These are phyloP conservation scores for Gasterosteus aculeatus DNA, from an alignment of 2,113 vertebrate species.

Conservation along the genomic window DNA sequence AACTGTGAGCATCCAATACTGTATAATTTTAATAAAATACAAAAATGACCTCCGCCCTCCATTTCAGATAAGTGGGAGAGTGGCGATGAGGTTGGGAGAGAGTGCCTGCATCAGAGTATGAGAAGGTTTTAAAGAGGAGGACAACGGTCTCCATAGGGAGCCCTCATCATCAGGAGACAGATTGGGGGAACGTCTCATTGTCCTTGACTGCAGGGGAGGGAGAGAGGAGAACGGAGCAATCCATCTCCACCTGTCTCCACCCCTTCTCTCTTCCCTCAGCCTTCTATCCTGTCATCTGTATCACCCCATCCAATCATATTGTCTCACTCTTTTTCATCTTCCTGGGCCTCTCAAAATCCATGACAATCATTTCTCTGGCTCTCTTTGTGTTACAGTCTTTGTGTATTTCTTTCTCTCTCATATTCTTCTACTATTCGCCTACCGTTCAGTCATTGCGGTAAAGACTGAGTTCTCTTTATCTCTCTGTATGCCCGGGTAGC, in stretches of 20 bases:
- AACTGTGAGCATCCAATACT: slow-evolving; percentile 21
- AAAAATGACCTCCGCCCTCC: background rate
- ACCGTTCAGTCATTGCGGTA: slow-evolving; percentile 4
- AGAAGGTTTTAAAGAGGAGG: slow-evolving; percentile 58
- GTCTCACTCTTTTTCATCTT: slow-evolving; percentile 32
- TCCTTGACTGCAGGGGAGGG: slow-evolving; percentile 71
- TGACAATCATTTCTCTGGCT: slow-evolving; percentile 2
- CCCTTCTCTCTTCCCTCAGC: slow-evolving; percentile 44
- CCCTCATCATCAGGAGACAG: slow-evolving; percentile 58
- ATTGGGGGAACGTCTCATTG: slow-evolving; percentile 65
- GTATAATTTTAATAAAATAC: slow-evolving; percentile 22
- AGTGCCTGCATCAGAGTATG: slow-evolving; percentile 26
- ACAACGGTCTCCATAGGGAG: slow-evolving; percentile 55
- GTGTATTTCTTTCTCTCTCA: background rate
- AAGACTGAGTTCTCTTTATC: slow-evolving; percentile 23
- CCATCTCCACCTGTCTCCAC: slow-evolving; percentile 60
- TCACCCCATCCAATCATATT: slow-evolving; percentile 32
- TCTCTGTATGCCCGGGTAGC: slow-evolving; percentile 35
- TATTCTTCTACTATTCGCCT: slow-evolving; percentile 19
- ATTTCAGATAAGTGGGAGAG: slow-evolving; percentile 36
- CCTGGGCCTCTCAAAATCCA: slow-evolving; percentile 24
- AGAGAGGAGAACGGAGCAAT: slow-evolving; percentile 56
- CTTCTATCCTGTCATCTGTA: slow-evolving; percentile 39
- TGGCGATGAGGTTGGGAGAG: slow-evolving; percentile 25
- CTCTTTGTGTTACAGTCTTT: slow-evolving; percentile 5